Evolutionary conservation across 2,113 vertebrate species (phyloP), one percentile per base, ranked within the genome.

Genomic region (Cebus imitator): DNA sequence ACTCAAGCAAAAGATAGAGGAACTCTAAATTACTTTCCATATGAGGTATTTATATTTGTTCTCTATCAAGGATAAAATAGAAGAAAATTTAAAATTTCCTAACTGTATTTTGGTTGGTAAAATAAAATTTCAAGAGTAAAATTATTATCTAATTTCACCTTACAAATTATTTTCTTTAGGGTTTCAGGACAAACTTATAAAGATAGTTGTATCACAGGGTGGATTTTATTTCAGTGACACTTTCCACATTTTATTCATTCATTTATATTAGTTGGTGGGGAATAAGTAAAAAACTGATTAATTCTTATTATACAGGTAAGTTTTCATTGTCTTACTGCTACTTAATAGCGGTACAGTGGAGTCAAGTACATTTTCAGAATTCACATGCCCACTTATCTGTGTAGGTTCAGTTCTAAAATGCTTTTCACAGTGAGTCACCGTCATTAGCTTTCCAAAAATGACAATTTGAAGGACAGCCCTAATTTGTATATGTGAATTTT

Each of bases 401-500:
- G 14, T 72, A 81, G 58, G 82, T 92, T 97, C 45, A 87, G 4
- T 94, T 95, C 45, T 83, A 72, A 88, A 80, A 76, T 55, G 6
- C n/a, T 86, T 85, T 78, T 84, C 72, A 70, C 18, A 55, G 13
- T 93, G 78, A 82, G 23, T 94, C 61, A 72, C 43, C 61, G 37
- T 81, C 48, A 20, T 68, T 93, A 72, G 37, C 68, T 89, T 87
- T 93, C 72, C 50, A 82, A 48, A 91, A 92, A 61, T 18, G 58
- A 72, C 23, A 66, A 0, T 90, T 58, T 20, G 23, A 70, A 91
- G 20, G 37, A 40, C n/a, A 64, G 23, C 13, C 52, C 32, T 82
- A 14, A 3, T 61, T 66, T 78, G n/a, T 27, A 13, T 40, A 32
- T 48, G 10, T 76, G 73, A 76, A 43, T 82, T 81, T 66, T 82